Evolutionary conservation across 1,140 invertebrate genomes (phyloP).

Genomic region (Hestina assimilis): DNA sequence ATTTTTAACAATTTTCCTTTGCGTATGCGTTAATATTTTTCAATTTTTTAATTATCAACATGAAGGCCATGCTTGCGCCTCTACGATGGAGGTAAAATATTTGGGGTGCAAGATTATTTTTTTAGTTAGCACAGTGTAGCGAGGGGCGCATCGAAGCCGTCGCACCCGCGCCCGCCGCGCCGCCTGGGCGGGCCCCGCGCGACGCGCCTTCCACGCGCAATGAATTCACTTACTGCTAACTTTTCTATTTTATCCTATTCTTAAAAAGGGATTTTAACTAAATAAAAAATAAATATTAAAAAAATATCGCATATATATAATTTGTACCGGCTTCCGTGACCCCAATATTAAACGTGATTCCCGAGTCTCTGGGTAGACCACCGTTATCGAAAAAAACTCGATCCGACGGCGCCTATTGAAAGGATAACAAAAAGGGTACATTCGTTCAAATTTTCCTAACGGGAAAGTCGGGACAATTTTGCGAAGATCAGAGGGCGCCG

Average conservation of each 20-base stretch:
- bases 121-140: constrained; percentile 33
- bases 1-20: constrained; percentile 64
- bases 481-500: constrained; percentile 22
- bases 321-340: neutral
- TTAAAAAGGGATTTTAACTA: constrained; percentile 1
- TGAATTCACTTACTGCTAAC: neutral
- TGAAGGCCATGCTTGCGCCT: constrained; percentile 54
- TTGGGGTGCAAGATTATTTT: constrained; percentile 45
- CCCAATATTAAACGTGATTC: constrained; percentile 3
- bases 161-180: constrained; percentile 40
- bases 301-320: constrained; percentile 20
- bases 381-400: constrained; percentile 6
- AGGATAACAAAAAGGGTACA: neutral
- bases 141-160: constrained; percentile 46
- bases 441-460: neutral
- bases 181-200: constrained; percentile 48
- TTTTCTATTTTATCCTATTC: neutral
- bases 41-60: constrained; percentile 25
- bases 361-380: neutral
- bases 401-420: constrained; percentile 2
- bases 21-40: constrained; percentile 19
- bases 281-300: constrained; percentile 45
- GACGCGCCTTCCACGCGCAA: neutral
- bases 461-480: constrained; percentile 28
- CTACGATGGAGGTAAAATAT: constrained; percentile 41